phyloP scores from a whole-genome alignment of 2,888 invertebrate species.

The Rotaria sp. region DNA sequence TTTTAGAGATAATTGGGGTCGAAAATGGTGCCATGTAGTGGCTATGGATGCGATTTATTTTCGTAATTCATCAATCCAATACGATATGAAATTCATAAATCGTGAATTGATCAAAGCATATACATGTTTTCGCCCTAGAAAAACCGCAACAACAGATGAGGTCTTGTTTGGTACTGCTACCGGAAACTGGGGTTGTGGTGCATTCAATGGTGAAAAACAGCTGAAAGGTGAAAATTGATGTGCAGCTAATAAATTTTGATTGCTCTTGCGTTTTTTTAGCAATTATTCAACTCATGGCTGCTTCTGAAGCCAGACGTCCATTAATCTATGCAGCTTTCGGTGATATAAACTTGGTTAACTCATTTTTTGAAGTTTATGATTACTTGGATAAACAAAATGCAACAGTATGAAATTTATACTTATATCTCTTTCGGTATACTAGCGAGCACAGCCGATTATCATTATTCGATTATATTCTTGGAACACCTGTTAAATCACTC shows the following conservation, averaged over 20 bases:
- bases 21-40: slow-evolving; percentile 62
- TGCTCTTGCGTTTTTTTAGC: slow-evolving; percentile 51
- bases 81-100: slow-evolving; percentile 46
- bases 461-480: too few relatives aligned
- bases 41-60: slow-evolving; percentile 81
- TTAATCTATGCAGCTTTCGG: slow-evolving; percentile 78
- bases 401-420: too few relatives aligned
- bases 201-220: slow-evolving; percentile 65
- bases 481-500: too few relatives aligned
- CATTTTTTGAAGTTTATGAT: slow-evolving; percentile 61
- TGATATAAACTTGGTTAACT: slow-evolving; percentile 63
- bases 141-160: neutral
- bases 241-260: neutral
- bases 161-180: slow-evolving; percentile 65
- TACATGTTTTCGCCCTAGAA: slow-evolving; percentile 28
- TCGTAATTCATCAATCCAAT: slow-evolving; percentile 54
- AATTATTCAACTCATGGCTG: slow-evolving; percentile 71
- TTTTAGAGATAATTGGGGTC: slow-evolving; percentile 53
- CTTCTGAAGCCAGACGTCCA: slow-evolving; percentile 62
- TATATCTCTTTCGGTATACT: too few relatives aligned
- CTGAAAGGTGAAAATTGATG: slow-evolving; percentile 48
- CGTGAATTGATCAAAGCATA: slow-evolving; percentile 79
- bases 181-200: slow-evolving; percentile 91
- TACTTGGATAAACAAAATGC: neutral
- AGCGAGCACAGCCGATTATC: too few relatives aligned